Evolutionary conservation across 1,140 invertebrate species (phyloP).

Genomic region (Scaptodrosophila lebanonensis): DNA sequence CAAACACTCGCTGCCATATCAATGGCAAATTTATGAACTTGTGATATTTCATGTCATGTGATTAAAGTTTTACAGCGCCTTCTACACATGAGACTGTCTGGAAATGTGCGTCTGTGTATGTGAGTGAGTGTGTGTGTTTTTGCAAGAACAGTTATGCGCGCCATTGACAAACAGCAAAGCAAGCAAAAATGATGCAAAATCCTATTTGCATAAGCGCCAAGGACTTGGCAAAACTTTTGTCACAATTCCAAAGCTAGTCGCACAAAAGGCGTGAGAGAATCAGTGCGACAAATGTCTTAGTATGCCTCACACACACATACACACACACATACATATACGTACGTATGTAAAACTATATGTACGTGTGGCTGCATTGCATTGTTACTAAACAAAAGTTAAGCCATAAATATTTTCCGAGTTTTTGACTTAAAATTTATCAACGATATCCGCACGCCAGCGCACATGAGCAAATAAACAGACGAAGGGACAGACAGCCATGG

Average conservation of each 20-base stretch:
- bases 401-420: constrained; percentile 75
- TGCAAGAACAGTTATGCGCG: no score
- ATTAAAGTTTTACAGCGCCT: constrained; percentile 58
- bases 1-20: constrained; percentile 39
- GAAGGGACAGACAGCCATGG: constrained; percentile 29
- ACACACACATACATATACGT: not conserved
- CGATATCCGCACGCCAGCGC: constrained; percentile 53
- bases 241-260: constrained; percentile 41
- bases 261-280: constrained; percentile 7
- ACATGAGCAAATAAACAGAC: constrained; percentile 6
- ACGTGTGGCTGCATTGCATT: constrained; percentile 42
- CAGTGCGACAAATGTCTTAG: constrained; percentile 15
- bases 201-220: constrained; percentile 55
- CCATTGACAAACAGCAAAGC: constrained; percentile 18
- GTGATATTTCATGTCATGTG: constrained; percentile 61
- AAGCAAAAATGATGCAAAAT: constrained; percentile 27
- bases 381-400: constrained; percentile 74
- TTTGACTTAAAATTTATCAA: constrained; percentile 74
- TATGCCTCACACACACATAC: not conserved
- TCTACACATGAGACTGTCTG: not conserved
- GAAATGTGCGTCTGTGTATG: not conserved
- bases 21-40: constrained; percentile 61
- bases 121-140: not conserved
- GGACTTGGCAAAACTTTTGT: constrained; percentile 37
- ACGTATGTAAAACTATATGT: constrained; percentile 1